Conservation (phyloP, 2,113 vertebrate species). For the Pterocles orientalis region DNA sequence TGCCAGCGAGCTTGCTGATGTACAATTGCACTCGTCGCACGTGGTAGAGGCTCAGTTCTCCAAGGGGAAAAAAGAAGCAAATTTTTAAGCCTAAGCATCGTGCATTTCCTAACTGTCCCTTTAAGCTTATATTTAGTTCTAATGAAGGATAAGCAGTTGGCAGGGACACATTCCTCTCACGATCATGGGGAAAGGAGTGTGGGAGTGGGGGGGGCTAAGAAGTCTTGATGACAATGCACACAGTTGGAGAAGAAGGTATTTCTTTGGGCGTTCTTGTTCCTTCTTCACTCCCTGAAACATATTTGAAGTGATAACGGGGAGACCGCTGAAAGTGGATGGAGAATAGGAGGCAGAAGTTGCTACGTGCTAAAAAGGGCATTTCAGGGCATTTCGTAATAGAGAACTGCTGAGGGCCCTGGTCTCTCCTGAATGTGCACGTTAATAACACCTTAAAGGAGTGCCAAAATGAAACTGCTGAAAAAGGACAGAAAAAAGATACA, state of each 20-base stretch:
- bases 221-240: constrained; percentile 18
- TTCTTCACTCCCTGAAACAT: not conserved
- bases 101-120: not conserved
- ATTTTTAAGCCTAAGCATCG: not conserved
- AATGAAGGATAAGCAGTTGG: constrained; percentile 24
- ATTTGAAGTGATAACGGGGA: constrained; percentile 29
- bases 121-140: constrained; percentile 26
- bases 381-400: constrained; percentile 6
- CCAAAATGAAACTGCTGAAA: constrained; percentile 37
- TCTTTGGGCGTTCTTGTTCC: not conserved
- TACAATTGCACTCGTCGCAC: not conserved
- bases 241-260: not conserved
- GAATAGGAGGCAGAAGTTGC: constrained; percentile 11
- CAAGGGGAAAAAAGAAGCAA: not conserved
- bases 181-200: not conserved
- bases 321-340: not conserved
- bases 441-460: constrained; percentile 43
- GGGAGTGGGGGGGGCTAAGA: not conserved
- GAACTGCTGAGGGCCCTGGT: constrained; percentile 12
- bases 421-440: not conserved
- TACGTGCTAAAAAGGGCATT: constrained; percentile 23
- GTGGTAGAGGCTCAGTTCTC: not conserved
- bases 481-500: constrained; percentile 8
- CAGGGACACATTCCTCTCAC: not conserved
- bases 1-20: not conserved